Conservation (phyloP, 2,888 invertebrate species). For the Drosophila pegasa region DNA sequence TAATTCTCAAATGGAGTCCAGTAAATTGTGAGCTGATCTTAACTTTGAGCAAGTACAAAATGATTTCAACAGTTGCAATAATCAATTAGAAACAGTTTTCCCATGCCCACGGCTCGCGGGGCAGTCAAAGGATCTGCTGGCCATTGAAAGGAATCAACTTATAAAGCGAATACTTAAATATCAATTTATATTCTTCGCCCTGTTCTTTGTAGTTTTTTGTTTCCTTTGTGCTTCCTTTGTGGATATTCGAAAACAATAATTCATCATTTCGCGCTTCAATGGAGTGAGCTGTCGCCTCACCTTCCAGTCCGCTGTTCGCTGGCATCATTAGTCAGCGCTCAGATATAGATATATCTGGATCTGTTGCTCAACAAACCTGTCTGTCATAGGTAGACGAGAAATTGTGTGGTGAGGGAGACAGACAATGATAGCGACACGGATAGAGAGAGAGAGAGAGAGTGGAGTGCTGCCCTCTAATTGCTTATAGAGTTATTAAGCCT, state of each 20-base stretch:
- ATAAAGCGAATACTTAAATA: slow-evolving; percentile 63
- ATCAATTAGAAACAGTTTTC: slow-evolving; percentile 5
- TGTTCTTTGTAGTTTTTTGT: slow-evolving; percentile 1
- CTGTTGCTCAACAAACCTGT: not conserved
- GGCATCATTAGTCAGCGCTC: slow-evolving; percentile 16
- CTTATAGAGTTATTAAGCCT: slow-evolving; percentile 13
- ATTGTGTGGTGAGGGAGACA: not conserved
- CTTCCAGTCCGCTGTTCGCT: not conserved
- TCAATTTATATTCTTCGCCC: slow-evolving; percentile 57
- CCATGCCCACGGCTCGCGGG: slow-evolving; percentile 1
- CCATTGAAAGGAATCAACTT: slow-evolving; percentile 40
- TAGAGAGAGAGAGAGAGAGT: not conserved
- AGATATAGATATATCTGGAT: slow-evolving; percentile 15
- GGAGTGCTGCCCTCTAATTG: slow-evolving; percentile 2
- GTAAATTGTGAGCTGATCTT: not conserved
- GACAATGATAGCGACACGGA: no score
- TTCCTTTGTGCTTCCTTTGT: slow-evolving; percentile 26
- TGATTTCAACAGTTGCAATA: slow-evolving; percentile 3
- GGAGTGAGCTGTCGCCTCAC: slow-evolving; percentile 15
- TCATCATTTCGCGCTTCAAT: slow-evolving; percentile 58
- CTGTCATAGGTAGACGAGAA: slow-evolving; percentile 6
- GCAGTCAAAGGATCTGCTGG: not conserved
- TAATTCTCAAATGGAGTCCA: not conserved
- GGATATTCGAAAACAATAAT: slow-evolving; percentile 59
- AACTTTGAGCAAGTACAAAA: not conserved